Evolutionary conservation across 2,797 vertebrate species (phyloP).

Genomic region (Moxostoma hubbsi): DNA sequence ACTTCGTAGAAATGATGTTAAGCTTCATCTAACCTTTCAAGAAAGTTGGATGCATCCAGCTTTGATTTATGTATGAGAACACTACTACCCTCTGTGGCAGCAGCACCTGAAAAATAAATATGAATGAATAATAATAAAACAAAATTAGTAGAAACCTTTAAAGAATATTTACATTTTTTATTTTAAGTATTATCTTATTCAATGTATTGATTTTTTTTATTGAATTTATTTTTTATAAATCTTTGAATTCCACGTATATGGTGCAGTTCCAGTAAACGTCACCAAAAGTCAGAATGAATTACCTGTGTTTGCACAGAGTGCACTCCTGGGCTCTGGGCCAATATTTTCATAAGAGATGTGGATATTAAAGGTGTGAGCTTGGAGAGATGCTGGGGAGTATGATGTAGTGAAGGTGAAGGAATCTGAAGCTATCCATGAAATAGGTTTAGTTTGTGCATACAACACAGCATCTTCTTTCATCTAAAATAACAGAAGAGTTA

Average conservation of each 20-base stretch:
- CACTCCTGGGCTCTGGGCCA: conserved; percentile 66
- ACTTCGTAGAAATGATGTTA: conserved; percentile 79
- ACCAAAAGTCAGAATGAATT: conserved; percentile 41
- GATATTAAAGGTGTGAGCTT: conserved; percentile 80
- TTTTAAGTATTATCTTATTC: too few relatives aligned
- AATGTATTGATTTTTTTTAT: too few relatives aligned
- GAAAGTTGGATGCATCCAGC: conserved; percentile 88
- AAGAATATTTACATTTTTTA: too few relatives aligned
- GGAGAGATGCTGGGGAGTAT: conserved; percentile 82
- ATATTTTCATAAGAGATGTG: conserved; percentile 80
- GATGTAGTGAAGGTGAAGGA: conserved; percentile 82
- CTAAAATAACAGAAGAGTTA: conserved; percentile 62
- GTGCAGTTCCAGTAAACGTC: not conserved
- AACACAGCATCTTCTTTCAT: conserved; percentile 79
- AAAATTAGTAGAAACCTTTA: too few relatives aligned
- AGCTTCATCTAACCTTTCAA: conserved; percentile 78
- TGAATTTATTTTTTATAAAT: not conserved
- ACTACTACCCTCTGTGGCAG: conserved; percentile 84
- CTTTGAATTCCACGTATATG: too few relatives aligned
- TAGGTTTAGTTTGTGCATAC: conserved; percentile 79
- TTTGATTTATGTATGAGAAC: conserved; percentile 84
- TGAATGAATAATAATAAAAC: too few relatives aligned
- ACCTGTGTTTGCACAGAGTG: conserved; percentile 79
- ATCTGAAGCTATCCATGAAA: conserved; percentile 80
- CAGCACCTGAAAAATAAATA: conserved; percentile 74